Base-by-base conservation (phyloP, 53 echinoderm and acorn worm species). In the Crossaster papposus region DNA sequence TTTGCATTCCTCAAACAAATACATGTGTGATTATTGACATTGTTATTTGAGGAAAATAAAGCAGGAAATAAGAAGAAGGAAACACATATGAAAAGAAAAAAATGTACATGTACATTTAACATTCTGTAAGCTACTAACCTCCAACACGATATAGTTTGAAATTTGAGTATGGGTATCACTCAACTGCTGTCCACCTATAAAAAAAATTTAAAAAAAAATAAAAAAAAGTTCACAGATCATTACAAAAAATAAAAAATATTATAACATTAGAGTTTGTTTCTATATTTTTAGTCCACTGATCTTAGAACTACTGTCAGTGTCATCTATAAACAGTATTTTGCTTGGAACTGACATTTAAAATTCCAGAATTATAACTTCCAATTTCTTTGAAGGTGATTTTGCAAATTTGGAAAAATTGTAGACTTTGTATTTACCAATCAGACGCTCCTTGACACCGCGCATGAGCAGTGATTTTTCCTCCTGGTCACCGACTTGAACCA, bases 371-470 rank as follows among this genome's bases (percentile, higher is more conserved):
- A 5, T 44, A 44, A 44, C 44, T 44, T 44, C 9, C 44, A 44
- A 44, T 14, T 23, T 9, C 23, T 4, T 6, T 38, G 24, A 38
- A 77, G 14, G 36, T 62, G 62, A 17, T 20, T 17, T 23, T 29
- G 50, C 73, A 87, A 14, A 37, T 65, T 51, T n/a, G 54, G 36
- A 9, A 55, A 28, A 51, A 9, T 55, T 44, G 9, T 44, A 44
- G 44, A 44, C 44, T 44, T n/a, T n/a, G n/a, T 18, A 37, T 51
- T 72, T 88, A 93, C 93, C 91, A 88, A 88, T 86, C 33, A 78
- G 51, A 77, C 91, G 93, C 35, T 93, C 93, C 52, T 91, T 91
- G 17, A 93, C 82, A 64, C 93, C 93, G 53, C 93, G 73, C 93
- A 93, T 91, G 33, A 82, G 31, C 51, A 93, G 34, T 51, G 51